Evolutionary conservation across 2,113 vertebrate genomes (phyloP), one percentile per base, ranked within the genome.

Genomic region (Equus quagga): DNA sequence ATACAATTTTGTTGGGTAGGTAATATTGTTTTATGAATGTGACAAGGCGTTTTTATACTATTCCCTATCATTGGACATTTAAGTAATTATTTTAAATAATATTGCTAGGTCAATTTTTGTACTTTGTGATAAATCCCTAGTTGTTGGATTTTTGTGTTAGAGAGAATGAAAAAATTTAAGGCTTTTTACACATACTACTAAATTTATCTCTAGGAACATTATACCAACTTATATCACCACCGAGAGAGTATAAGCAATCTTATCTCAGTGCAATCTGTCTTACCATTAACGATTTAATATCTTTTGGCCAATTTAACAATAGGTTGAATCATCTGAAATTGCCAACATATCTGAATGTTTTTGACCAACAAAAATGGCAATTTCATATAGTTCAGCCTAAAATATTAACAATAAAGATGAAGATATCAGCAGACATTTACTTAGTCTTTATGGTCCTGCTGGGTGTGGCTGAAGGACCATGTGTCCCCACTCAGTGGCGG

Each of bases 41-140:
- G 12, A n/a, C 24, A 58, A 62, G 31, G 18, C 36, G 51, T 70
- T 82, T 84, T 80, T 72, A 56, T 18, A 41, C 6, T 65, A 33
- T 36, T 80, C 14, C 15, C 14, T 62, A 23, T 64, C 62, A 64
- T 18, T 33, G 26, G 28, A 78, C 9, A 58, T 54, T 31, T 10
- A 83, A 92, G 31, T 69, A 60, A 89, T 95, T 44, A 54, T 64
- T 82, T 95, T 93, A 73, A 69, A 65, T 10, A 87, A 83, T 44
- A 12, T 33, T 84, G 56, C 14, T n/a, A 80, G 58, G 4, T 19
- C 21, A 6, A 65, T 46, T 33, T 94, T 85, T 94, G 67, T 82
- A 23, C 31, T 62, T 80, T 69, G 11, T 14, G 51, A n/a, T 26
- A 46, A 28, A 82, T 24, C 8, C 5, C 15, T 56, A 56, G 28